phyloP scores from a whole-genome alignment of 1,140 invertebrate genomes.

The Leptinotarsa texana region DNA sequence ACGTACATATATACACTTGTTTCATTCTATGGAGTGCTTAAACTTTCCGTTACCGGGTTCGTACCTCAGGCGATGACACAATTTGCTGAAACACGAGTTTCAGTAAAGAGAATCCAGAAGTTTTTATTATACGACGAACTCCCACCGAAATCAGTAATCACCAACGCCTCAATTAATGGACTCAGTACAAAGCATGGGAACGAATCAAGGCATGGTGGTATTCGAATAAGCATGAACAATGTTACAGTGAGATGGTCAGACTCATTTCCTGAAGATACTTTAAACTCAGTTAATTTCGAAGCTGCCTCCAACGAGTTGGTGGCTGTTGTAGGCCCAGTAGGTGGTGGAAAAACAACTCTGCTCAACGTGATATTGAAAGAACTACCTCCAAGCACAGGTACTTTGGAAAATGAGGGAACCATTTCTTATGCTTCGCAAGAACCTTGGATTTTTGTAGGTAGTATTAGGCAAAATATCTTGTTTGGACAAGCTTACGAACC shows the following conservation, averaged over 20 bases:
- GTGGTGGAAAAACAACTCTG: slow-evolving; percentile 77
- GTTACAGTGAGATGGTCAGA: slow-evolving; percentile 64
- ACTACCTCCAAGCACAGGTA: slow-evolving; percentile 63
- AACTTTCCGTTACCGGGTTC: slow-evolving; percentile 72
- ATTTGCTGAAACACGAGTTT: slow-evolving; percentile 69
- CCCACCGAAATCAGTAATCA: neutral
- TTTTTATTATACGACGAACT: slow-evolving; percentile 55
- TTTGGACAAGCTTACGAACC: slow-evolving; percentile 59
- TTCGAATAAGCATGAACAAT: slow-evolving; percentile 54
- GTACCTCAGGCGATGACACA: slow-evolving; percentile 65
- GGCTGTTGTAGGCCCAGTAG: slow-evolving; percentile 72
- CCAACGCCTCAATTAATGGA: neutral
- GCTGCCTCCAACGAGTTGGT: slow-evolving; percentile 62
- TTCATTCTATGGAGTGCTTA: slow-evolving; percentile 73
- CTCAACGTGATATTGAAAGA: slow-evolving; percentile 82
- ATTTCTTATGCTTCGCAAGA: slow-evolving; percentile 67
- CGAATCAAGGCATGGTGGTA: neutral
- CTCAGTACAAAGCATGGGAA: neutral
- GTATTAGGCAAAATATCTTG: slow-evolving; percentile 65
- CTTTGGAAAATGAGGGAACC: slow-evolving; percentile 54
- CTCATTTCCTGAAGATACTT: slow-evolving; percentile 58
- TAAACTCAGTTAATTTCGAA: slow-evolving; percentile 61
- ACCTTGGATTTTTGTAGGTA: slow-evolving; percentile 63
- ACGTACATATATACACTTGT: slow-evolving; percentile 75
- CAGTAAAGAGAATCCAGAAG: slow-evolving; percentile 67